Evolutionary conservation across 2,113 vertebrate species (phyloP), one percentile per base, ranked within the genome.

Genomic region (Empidonax traillii): DNA sequence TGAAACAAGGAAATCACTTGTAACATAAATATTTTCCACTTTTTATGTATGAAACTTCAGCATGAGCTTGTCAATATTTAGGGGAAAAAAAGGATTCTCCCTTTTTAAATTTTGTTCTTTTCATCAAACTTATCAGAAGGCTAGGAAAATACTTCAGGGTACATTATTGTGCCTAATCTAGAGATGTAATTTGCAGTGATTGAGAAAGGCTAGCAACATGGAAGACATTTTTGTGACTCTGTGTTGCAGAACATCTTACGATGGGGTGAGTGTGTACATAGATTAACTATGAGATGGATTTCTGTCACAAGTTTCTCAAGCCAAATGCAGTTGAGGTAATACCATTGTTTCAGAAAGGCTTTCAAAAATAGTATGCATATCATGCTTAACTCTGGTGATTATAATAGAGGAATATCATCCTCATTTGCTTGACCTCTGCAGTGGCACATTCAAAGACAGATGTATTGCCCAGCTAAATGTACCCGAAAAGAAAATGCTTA

Each of bases 181-280:
- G 20, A 63, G 15, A 73, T 0, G 0, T 61, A 1, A 28, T n/a
- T 59, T 56, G 27, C 37, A 83, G 15, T 39, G 13, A 56, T 0
- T 3, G 6, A 55, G 53, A 69, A n/a, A 53, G 5, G 16, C 31
- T 53, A 69, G 15, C 8, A 22, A 39, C 10, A 24, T 1, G 89
- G 16, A 65, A 68, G 33, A 80, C 15, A 59, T 18, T 55, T 61
- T 31, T 53, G 7, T 53, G 47, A 44, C 17, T 71, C 35, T 35
- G 31, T 58, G 31, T 43, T 62, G 41, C 24, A 1, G 0, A 12
- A 55, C 5, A 10, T 14, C 28, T 37, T 41, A 37, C 17, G 24
- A 12, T 8, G 2, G 15, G 49, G 27, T 14, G n/a, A 74, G 10
- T 14, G n/a, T 1, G 0, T 53, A 23, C 25, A 39, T 0, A 0